Conservation (phyloP, 2,888 invertebrate species). For the Drosophila macrothrix region DNA sequence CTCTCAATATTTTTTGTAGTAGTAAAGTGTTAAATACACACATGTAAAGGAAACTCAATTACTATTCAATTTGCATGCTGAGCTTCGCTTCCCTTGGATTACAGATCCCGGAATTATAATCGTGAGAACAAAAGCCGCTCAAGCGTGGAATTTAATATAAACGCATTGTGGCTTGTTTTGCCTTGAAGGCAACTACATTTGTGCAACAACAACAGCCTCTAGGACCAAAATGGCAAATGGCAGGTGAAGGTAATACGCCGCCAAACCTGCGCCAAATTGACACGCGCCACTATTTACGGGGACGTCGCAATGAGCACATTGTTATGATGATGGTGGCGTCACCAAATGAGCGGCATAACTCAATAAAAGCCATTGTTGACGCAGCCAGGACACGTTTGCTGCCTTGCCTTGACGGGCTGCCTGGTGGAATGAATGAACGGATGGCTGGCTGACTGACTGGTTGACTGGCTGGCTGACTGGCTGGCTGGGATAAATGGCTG, state of each 20-base stretch:
- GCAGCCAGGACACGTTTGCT: conserved; percentile 25
- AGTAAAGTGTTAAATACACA: neutral
- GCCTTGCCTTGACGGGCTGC: conserved; percentile 7
- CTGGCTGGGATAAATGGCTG: conserved; percentile 18
- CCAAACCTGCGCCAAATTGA: conserved; percentile 69
- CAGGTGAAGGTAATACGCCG: conserved; percentile 50
- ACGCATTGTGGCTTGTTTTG: neutral
- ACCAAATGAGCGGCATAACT: conserved; percentile 80
- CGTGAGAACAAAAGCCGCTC: conserved; percentile 19
- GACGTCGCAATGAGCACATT: conserved; percentile 73
- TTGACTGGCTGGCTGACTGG: neutral
- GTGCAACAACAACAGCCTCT: neutral
- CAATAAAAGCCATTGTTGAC: conserved; percentile 75
- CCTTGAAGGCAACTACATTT: conserved; percentile 3
- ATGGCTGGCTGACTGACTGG: conserved; percentile 1
- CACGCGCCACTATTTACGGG: conserved; percentile 78
- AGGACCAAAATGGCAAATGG: conserved; percentile 30
- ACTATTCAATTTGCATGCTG: conserved; percentile 4
- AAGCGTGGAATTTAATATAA: conserved; percentile 51
- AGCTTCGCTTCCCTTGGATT: conserved; percentile 14
- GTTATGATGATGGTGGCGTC: conserved; percentile 69
- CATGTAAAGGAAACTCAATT: too few relatives aligned
- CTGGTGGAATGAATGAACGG: conserved; percentile 24
- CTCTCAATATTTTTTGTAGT: too few relatives aligned
- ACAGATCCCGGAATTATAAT: conserved; percentile 15